Evolutionary conservation across 1,140 invertebrate species (phyloP).

Genomic region (Bombus terrestris): DNA sequence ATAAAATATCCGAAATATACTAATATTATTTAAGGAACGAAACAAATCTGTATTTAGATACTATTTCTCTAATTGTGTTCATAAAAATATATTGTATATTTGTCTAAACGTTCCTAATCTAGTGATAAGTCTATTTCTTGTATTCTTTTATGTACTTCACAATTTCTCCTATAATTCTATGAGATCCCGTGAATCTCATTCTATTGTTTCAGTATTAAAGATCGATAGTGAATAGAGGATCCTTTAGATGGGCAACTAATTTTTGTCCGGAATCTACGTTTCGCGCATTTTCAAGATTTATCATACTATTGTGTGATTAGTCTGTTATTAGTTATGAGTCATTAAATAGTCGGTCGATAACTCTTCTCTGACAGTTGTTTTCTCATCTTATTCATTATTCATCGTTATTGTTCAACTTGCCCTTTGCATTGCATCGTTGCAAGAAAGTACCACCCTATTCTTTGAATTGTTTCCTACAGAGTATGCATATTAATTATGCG

Average conservation of each 20-base stretch:
- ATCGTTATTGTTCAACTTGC: conserved; percentile 1
- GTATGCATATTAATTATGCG: not conserved
- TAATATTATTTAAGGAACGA: no score
- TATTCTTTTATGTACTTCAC: no score
- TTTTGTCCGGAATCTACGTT: not conserved
- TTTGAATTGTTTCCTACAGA: not conserved
- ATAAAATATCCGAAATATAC: no score
- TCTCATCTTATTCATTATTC: conserved; percentile 13
- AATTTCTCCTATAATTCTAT: no score
- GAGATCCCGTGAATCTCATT: no score
- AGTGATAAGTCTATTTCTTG: no score
- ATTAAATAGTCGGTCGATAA: conserved; percentile 22
- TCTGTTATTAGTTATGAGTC: conserved; percentile 18
- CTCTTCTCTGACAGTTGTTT: conserved; percentile 10
- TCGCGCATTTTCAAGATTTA: not conserved
- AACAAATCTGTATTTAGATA: no score
- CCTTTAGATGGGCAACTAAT: not conserved
- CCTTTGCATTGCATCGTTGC: not conserved
- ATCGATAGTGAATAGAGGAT: no score
- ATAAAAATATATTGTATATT: no score
- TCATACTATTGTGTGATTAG: not conserved
- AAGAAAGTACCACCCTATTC: not conserved
- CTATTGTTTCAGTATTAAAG: no score
- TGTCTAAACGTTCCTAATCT: no score
- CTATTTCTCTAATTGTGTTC: no score